phyloP scores from a whole-genome alignment of 2,888 invertebrate genomes.

The Caenorhabditis parvicauda region DNA sequence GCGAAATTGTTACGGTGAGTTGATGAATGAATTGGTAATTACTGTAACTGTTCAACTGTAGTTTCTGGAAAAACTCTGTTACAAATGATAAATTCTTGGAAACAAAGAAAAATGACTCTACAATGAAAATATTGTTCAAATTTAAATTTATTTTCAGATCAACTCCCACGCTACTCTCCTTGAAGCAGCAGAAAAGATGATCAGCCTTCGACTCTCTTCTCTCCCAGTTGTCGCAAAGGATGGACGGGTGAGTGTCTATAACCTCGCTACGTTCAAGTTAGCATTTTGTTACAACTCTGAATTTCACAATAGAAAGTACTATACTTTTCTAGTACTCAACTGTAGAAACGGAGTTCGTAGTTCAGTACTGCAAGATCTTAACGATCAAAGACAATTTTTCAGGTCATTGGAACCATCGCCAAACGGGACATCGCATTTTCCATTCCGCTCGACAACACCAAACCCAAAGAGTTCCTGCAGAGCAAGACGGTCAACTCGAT shows the following conservation, averaged over 20 bases:
- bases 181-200: constrained; percentile 32
- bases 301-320: too few relatives aligned
- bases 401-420: constrained; percentile 19
- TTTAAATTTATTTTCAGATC: constrained; percentile 6
- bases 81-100: too few relatives aligned
- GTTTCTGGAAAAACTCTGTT: not conserved
- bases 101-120: too few relatives aligned
- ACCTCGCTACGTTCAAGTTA: too few relatives aligned
- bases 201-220: constrained; percentile 33
- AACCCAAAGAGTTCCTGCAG: constrained; percentile 1
- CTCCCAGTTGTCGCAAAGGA: constrained; percentile 35
- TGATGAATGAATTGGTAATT: not conserved
- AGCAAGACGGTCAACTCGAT: not conserved
- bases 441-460: constrained; percentile 1
- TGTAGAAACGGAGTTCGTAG: too few relatives aligned
- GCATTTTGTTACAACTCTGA: too few relatives aligned
- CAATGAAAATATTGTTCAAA: too few relatives aligned
- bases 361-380: too few relatives aligned
- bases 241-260: constrained; percentile 4
- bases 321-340: too few relatives aligned
- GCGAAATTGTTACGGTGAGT: constrained; percentile 13
- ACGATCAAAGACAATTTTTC: constrained; percentile 4
- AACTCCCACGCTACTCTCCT: constrained; percentile 8
- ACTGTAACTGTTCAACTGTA: not conserved
- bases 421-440: constrained; percentile 22